phyloP scores from a whole-genome alignment of 2,888 invertebrate genomes.

The Trissolcus brochymenae region DNA sequence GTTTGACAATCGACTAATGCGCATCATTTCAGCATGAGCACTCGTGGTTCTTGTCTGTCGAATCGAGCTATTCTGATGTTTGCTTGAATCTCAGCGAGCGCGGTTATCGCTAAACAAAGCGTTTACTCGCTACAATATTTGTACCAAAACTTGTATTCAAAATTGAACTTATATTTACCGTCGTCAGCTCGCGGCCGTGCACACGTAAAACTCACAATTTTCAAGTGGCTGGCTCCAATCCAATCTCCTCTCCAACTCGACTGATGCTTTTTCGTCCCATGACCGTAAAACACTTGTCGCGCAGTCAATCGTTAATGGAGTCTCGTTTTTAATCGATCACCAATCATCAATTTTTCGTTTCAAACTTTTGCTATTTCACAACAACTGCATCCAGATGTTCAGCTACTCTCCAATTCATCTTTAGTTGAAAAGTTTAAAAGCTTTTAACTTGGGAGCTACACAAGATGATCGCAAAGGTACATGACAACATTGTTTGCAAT shows the following conservation, averaged over 20 bases:
- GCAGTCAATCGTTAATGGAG: neutral
- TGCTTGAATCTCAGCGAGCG: constrained; percentile 1
- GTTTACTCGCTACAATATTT: constrained; percentile 5
- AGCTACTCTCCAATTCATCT: neutral
- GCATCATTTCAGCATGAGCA: neutral
- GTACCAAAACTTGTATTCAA: constrained; percentile 18
- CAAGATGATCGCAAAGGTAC: no score
- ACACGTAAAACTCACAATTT: constrained; percentile 21
- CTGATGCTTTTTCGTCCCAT: constrained; percentile 24
- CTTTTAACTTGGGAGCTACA: constrained; percentile 19
- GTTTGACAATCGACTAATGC: neutral
- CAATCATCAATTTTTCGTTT: neutral
- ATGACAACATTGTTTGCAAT: no score
- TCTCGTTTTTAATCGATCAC: neutral
- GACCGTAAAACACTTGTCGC: constrained; percentile 8
- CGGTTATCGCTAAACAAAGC: constrained; percentile 16
- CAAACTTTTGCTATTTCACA: neutral
- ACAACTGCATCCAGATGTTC: no score
- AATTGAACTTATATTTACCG: constrained; percentile 20
- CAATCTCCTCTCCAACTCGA: constrained; percentile 6
- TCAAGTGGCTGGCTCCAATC: constrained; percentile 38
- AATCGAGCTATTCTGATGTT: neutral
- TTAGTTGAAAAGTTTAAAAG: constrained; percentile 30
- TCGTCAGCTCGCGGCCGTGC: constrained; percentile 21
- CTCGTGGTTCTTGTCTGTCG: neutral